Conservation (phyloP, 2,888 invertebrate genomes). For the Catonia carolina region DNA sequence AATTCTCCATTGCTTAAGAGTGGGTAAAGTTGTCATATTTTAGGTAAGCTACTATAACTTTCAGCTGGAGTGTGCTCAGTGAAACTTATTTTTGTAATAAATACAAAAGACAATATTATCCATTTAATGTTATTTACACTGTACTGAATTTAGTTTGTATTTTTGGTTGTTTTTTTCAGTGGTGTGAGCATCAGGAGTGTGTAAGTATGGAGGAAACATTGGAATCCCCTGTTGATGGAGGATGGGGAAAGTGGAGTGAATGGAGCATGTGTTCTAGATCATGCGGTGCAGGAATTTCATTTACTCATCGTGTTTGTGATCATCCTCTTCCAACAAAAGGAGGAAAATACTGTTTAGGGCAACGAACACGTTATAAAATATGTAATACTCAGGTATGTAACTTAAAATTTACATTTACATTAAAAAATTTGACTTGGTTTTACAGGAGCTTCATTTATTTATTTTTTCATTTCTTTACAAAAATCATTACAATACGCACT, state of each 20-base stretch:
- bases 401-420: too few species aligned
- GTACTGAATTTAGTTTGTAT: not conserved
- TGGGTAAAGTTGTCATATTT: too few species aligned
- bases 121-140: too few species aligned
- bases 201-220: slow-evolving; percentile 67
- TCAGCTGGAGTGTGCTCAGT: too few species aligned
- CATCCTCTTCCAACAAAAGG: slow-evolving; percentile 74
- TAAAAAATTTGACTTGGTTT: too few species aligned
- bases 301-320: slow-evolving; percentile 70
- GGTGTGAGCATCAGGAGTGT: slow-evolving; percentile 81
- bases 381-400: slow-evolving; percentile 48
- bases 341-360: slow-evolving; percentile 80
- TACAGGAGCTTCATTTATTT: too few species aligned
- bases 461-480: too few species aligned
- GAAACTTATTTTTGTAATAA: too few species aligned
- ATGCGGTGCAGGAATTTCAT: slow-evolving; percentile 79
- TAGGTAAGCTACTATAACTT: too few species aligned
- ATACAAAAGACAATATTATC: too few species aligned
- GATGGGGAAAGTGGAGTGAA: slow-evolving; percentile 78
- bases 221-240: slow-evolving; percentile 66
- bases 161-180: slow-evolving; percentile 50
- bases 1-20: too few species aligned
- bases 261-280: slow-evolving; percentile 75
- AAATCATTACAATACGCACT: too few species aligned
- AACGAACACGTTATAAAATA: slow-evolving; percentile 58